These are phyloP conservation scores for Paramormyrops hopkinsi DNA, from an alignment of 2,797 vertebrate genomes.

Conservation along the genomic window DNA sequence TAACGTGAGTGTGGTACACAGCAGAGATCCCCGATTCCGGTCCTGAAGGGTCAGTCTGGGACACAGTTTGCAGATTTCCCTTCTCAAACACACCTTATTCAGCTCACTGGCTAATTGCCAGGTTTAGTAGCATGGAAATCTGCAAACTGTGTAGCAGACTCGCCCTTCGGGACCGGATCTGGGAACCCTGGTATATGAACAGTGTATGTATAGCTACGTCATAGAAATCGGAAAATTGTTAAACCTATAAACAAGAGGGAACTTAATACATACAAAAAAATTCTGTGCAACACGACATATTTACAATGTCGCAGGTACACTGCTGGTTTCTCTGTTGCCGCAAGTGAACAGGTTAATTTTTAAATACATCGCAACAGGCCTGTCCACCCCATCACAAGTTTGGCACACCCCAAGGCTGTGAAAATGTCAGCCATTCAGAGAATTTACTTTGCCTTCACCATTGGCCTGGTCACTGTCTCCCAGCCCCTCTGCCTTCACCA, in stretches of 20 bases:
- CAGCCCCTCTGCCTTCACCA: too few relatives aligned
- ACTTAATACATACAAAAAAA: neutral
- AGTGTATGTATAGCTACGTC: neutral
- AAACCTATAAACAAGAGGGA: neutral
- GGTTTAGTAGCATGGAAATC: neutral
- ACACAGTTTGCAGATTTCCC: neutral
- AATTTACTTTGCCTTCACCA: neutral
- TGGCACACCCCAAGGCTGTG: too few relatives aligned
- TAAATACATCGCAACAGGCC: too few relatives aligned
- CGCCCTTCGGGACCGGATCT: neutral
- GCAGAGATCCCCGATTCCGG: neutral
- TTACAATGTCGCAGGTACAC: neutral
- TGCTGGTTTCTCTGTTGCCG: too few relatives aligned
- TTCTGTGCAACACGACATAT: neutral
- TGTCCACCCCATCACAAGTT: too few relatives aligned
- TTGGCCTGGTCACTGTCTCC: neutral
- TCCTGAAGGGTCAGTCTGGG: neutral
- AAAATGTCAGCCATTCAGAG: too few relatives aligned
- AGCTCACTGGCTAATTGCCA: neutral
- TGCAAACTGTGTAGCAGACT: neutral
- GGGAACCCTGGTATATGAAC: neutral
- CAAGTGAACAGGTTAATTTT: too few relatives aligned
- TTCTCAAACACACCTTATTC: neutral
- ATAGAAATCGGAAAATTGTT: neutral
- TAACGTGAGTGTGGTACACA: neutral